Conservation (phyloP, 2,797 vertebrate genomes). For the Phataginus tetradactyla region DNA sequence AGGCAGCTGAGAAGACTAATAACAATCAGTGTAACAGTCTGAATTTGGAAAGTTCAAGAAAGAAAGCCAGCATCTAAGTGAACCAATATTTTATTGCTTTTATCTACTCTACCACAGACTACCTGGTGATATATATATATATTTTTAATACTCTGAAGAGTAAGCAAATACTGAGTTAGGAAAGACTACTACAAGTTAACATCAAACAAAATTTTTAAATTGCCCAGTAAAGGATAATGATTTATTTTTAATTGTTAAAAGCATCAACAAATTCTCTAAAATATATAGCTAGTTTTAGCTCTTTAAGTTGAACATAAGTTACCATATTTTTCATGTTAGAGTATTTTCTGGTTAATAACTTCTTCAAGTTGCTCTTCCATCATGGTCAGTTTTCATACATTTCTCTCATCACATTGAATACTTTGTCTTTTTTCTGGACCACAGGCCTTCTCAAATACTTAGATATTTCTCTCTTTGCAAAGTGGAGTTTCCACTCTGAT, state of each 20-base stretch:
- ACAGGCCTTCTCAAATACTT: conserved; percentile 3
- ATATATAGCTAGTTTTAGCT: neutral
- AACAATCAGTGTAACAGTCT: neutral
- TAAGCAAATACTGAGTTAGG: neutral
- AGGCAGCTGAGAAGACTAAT: neutral
- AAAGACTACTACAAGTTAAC: neutral
- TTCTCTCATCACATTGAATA: conserved; percentile 14
- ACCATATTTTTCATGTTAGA: neutral
- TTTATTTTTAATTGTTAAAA: neutral
- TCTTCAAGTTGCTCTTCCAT: neutral
- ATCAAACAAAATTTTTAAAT: neutral
- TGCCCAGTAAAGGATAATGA: neutral
- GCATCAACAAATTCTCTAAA: neutral
- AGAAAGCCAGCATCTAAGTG: neutral
- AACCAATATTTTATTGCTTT: conserved; percentile 30
- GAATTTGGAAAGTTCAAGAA: conserved; percentile 26
- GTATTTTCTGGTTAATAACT: neutral
- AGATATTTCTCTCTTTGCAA: neutral
- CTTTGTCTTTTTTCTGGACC: neutral
- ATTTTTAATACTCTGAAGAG: neutral
- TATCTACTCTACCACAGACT: neutral
- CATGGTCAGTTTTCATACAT: neutral
- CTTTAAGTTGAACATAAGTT: neutral
- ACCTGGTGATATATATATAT: neutral
- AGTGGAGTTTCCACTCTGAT: neutral